A percentile compares a stretch with the other conserved stretches of the same genome.
These are phyloP conservation scores for Ditylenchus dipsaci DNA, from an alignment of 1,140 invertebrate species.

Conservation along the genomic window DNA sequence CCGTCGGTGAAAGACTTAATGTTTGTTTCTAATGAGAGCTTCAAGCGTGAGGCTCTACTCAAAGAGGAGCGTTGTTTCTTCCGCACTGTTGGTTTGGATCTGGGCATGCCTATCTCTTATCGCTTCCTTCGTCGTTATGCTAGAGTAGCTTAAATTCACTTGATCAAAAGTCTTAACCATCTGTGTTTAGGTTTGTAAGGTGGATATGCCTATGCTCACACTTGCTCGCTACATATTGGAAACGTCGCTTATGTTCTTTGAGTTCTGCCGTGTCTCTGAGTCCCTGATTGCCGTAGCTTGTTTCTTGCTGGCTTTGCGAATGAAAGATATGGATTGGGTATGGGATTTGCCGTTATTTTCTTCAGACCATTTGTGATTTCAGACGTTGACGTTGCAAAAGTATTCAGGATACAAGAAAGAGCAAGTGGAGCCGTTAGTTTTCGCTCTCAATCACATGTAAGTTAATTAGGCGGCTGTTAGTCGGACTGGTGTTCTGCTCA, in stretches of 20 bases:
- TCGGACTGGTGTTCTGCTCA: neutral
- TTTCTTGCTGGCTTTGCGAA: conserved; percentile 77
- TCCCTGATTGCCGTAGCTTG: conserved; percentile 81
- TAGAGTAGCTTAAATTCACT: conserved; percentile 60
- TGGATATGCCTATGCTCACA: conserved; percentile 71
- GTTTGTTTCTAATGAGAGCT: conserved; percentile 84
- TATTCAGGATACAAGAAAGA: conserved; percentile 73
- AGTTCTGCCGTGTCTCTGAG: conserved; percentile 72
- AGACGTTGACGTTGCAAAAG: conserved; percentile 76
- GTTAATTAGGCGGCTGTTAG: neutral
- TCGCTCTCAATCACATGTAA: conserved; percentile 69
- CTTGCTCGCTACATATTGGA: conserved; percentile 88
- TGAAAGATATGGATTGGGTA: conserved; percentile 61
- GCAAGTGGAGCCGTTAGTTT: conserved; percentile 72
- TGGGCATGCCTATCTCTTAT: conserved; percentile 90
- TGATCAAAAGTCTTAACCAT: too few relatives aligned
- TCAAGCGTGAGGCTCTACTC: conserved; percentile 74
- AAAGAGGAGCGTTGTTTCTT: conserved; percentile 84
- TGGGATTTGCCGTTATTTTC: too few relatives aligned
- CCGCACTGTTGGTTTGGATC: conserved; percentile 76
- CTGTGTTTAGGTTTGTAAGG: too few relatives aligned
- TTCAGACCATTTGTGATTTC: conserved; percentile 60
- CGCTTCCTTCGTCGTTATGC: conserved; percentile 88
- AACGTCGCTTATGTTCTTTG: conserved; percentile 84
- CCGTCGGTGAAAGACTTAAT: conserved; percentile 88